phyloP scores from a whole-genome alignment of 2,113 vertebrate species.

The Ranitomeya variabilis region DNA sequence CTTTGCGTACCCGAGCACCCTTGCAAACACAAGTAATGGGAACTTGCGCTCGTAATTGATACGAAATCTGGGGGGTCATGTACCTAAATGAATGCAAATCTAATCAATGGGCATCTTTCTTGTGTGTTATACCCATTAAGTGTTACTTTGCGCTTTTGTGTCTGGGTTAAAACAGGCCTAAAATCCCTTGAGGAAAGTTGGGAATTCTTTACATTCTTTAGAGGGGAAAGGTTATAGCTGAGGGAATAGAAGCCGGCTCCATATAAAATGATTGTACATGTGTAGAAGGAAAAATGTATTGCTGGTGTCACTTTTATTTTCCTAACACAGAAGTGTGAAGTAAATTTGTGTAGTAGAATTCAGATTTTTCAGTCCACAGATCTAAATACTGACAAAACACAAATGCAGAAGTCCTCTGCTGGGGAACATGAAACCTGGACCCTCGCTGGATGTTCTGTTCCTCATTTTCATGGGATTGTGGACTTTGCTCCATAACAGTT shows the following conservation, averaged over 20 bases:
- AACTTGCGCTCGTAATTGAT: too few species aligned
- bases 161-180: slow-evolving; percentile 16
- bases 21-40: too few species aligned
- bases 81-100: background rate
- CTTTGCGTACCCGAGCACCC: too few species aligned
- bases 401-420: too few species aligned
- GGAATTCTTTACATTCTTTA: slow-evolving; percentile 53
- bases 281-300: background rate
- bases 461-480: too few species aligned
- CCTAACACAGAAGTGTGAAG: background rate
- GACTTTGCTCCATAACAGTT: too few species aligned
- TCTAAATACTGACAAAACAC: too few species aligned
- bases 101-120: background rate
- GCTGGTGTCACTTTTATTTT: background rate
- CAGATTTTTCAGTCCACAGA: background rate
- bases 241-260: slow-evolving; percentile 11
- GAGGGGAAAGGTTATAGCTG: slow-evolving; percentile 49
- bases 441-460: too few species aligned
- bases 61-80: background rate
- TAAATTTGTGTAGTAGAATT: background rate
- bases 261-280: background rate
- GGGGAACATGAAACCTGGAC: too few species aligned
- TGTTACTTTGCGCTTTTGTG: background rate
- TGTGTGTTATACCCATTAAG: slow-evolving; percentile 33
- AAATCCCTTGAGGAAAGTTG: slow-evolving; percentile 43